Base-by-base conservation (phyloP, 2,888 invertebrate species). In the Stramonita haemastoma region DNA sequence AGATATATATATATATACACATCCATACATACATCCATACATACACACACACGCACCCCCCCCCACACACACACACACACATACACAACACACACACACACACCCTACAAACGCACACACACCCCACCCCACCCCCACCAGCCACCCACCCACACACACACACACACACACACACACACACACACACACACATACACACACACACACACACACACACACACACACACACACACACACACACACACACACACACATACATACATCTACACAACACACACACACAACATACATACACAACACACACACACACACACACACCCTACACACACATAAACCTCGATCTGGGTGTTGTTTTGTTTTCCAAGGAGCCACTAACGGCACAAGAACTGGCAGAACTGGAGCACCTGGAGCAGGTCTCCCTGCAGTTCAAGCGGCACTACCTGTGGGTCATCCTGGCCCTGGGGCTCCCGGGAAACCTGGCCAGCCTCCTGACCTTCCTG, bases 401-500 rank as follows among this genome's bases (percentile, higher is more conserved):
- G 19, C 81, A 11, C n/a, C 57, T 87, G 87, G 87, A 81, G 19
- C 32, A 56, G 26, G 87, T 81, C 17, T 32, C 87, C 32, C 5
- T 32, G 22, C 60, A 91, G 57, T 91, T 94, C 34, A 93, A 94
- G 77, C 91, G 88, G 2, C 93, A 94, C 88, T 94, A 93, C 88
- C 88, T 93, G 32, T 93, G 93, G 89, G 90, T 93, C 5, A 89
- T 94, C 2, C 91, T 91, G 81, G 93, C 90, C 0, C 85, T 94
- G 34, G 94, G 94, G 19, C 83, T 94, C 0, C 93, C 93, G 0
- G 94, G 94, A 46, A 94, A 93, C 84, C 56, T 93, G 17, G 93
- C 93, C 15, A 93, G 92, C 34, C 91, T 94, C 8, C 87, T 93
- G 57, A 93, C 93, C 70, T 91, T 94, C 87, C 87, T 90, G 26